A percentile compares a stretch with the other conserved stretches of the same genome.
These are phyloP conservation scores for Eubasilissa regina DNA, from an alignment of 1,140 invertebrate genomes.

Conservation along the genomic window DNA sequence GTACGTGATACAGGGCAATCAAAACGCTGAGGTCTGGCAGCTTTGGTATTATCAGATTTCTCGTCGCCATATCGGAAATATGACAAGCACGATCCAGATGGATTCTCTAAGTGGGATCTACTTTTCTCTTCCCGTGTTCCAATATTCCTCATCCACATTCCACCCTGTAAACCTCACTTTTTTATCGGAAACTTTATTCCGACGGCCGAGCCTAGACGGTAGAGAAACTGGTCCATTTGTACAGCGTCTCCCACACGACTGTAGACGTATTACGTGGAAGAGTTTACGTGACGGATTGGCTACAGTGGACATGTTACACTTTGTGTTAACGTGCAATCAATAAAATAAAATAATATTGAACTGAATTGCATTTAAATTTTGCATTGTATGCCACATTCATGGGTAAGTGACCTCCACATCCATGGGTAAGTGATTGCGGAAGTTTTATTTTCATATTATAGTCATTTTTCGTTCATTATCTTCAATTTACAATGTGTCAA, in stretches of 20 bases:
- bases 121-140: not conserved
- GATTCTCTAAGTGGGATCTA: slow-evolving; percentile 48
- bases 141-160: slow-evolving; percentile 1
- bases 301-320: no score
- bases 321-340: no score
- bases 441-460: no score
- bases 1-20: not conserved
- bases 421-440: no score
- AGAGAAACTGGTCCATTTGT: slow-evolving; percentile 19
- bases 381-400: no score
- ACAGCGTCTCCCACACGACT: not conserved
- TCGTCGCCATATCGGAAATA: slow-evolving; percentile 38
- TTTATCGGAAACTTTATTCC: slow-evolving; percentile 20
- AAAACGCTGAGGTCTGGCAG: slow-evolving; percentile 19
- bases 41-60: slow-evolving; percentile 24
- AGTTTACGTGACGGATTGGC: slow-evolving; percentile 10
- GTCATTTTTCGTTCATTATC: no score
- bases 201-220: not conserved
- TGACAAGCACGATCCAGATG: slow-evolving; percentile 53
- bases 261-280: not conserved
- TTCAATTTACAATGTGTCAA: no score
- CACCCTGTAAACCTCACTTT: not conserved
- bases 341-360: no score
- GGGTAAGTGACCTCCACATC: no score
- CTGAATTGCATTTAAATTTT: no score